Evolutionary conservation across 2,888 invertebrate genomes (phyloP), one percentile per base, ranked within the genome.

Genomic region (Eristalis tenax): DNA sequence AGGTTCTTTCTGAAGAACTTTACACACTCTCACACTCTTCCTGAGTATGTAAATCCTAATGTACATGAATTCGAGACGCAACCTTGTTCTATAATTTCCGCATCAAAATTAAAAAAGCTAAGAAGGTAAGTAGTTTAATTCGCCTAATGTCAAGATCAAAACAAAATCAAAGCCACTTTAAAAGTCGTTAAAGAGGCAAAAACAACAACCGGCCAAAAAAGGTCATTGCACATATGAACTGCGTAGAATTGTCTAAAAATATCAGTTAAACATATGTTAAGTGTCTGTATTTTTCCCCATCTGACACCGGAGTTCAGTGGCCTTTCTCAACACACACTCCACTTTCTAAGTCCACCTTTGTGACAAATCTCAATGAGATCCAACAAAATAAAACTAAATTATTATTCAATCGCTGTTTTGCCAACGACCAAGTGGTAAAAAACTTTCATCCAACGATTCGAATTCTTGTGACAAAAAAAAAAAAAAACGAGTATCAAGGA

Each of bases 331-430:
- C 66, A 82, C 63, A 66, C 83, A 83, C 65, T 76, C 83, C 75
- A 83, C 87, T 83, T 87, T 83, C 83, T 87, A 87, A 87, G 83
- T 76, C 73, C 79, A 79, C 83, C 71, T 83, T 80, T 79, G 83
- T 76, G 79, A 87, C 76, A 80, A 64, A 76, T 66, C 66, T 63
- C 66, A 69, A 73, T 77, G 68, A 69, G 75, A 71, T 32, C 50
- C 50, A 79, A 66, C 38, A 79, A 63, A 38, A 66, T 57, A 71
- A 76, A 63, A 68, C 15, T 65, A 83, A 68, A 73, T 88, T 88
- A 84, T 88, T 84, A 80, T 88, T 84, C 88, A 84, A 81, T 74
- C 77, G 32, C 23, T 81, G 84, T 77, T 84, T 78, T 70, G 81
- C 77, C 71, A 63, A 69, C 61, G 73, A 64, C 40, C 61, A 50